Evolutionary conservation across 2,797 vertebrate species (phyloP), one percentile per base, ranked within the genome.

Genomic region (Podarcis siculus): DNA sequence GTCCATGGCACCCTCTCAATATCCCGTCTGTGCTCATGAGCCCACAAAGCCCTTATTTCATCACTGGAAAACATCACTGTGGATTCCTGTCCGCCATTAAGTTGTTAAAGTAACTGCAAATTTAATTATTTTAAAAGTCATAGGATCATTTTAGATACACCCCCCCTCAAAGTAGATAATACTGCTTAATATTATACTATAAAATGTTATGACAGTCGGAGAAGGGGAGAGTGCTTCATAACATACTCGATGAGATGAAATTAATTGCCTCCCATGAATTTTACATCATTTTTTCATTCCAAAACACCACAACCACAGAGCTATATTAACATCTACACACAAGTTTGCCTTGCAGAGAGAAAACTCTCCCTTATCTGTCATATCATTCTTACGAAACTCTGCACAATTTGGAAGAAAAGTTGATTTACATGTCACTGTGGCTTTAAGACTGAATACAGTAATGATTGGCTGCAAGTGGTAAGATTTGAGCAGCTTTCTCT

Each of bases 241-340:
- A 89, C 27, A 78, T 39, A 73, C 42, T 69, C n/a, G 37, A 19
- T 15, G 45, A 83, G 55, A 79, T 61, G 61, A 64, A 85, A 85
- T 66, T 75, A 32, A 87, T 84, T 85, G 37, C 13, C 85, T 90
- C 80, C 8, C 77, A 17, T n/a, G 58, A 77, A n/a, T 81, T 35
- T 39, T 0, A 75, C 32, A 35, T 79, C 69, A 37, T 13, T 76
- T 85, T 55, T 17, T 66, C 55, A 75, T 10, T 85, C 32, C 42
- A 75, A 76, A 49, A 5, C 73, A 55, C n/a, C 30, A 87, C 82
- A 85, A 84, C 83, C 73, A 75, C 82, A 90, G 73, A 75, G 4
- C 12, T 87, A 87, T 0, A 0, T 8, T 71, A 66, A 49, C 30
- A 69, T 25, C 32, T n/a, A 67, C 7, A 27, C 10, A 39, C 75